A percentile compares a stretch with the other conserved stretches of the same genome.
These are phyloP conservation scores for Cybosia mesomella DNA, from an alignment of 2,888 invertebrate species.

Conservation along the genomic window DNA sequence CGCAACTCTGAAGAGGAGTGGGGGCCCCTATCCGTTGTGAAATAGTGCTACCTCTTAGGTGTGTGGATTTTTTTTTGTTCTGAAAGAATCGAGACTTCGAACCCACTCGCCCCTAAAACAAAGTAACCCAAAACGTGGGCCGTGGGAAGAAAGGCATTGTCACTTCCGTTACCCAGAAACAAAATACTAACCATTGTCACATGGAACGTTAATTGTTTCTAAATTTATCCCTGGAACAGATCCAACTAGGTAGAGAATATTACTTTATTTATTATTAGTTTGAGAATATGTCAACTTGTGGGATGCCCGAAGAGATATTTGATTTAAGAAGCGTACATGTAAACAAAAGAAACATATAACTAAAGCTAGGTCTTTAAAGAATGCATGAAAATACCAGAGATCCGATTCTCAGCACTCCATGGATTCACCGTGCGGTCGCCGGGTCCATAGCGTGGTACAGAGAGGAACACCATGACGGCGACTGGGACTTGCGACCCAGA, in stretches of 20 bases:
- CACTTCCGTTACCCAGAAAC: constrained; percentile 5
- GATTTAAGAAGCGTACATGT: not conserved
- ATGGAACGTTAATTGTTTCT: constrained; percentile 19
- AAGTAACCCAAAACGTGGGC: not conserved
- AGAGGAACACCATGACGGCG: too few species aligned
- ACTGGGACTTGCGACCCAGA: too few species aligned
- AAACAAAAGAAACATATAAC: not conserved
- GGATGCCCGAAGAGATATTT: not conserved
- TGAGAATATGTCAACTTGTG: constrained; percentile 10
- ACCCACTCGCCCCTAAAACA: not conserved
- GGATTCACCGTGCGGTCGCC: too few species aligned
- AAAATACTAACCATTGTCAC: constrained; percentile 6
- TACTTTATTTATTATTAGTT: constrained; percentile 12
- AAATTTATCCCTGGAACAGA: constrained; percentile 23
- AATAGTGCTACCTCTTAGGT: not conserved
- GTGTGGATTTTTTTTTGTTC: not conserved
- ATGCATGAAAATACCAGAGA: too few species aligned
- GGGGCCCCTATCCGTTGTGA: too few species aligned
- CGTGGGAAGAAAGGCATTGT: constrained; percentile 3
- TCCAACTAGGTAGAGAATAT: constrained; percentile 23
- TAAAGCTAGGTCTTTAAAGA: not conserved
- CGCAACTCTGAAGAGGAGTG: not conserved
- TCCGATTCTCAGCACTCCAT: too few species aligned
- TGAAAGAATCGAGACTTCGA: too few species aligned
- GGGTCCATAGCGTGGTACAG: too few species aligned